These are phyloP conservation scores for Pogonophryne albipinna DNA, from an alignment of 2,797 vertebrate genomes.

Conservation along the genomic window DNA sequence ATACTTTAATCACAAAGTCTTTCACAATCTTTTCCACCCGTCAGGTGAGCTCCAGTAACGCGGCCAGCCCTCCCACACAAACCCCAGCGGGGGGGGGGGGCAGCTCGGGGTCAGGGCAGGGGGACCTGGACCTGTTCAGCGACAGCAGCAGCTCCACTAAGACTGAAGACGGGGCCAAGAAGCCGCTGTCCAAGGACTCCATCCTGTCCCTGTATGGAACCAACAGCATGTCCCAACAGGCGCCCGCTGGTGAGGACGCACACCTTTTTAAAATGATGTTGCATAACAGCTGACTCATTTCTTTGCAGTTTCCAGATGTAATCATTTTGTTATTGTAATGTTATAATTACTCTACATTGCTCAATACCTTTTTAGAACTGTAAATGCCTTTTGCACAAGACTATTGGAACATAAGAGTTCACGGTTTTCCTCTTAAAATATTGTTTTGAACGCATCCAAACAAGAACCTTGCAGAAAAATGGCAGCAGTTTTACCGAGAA, in stretches of 20 bases:
- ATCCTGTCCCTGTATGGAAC: slow-evolving; percentile 97
- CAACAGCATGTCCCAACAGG: slow-evolving; percentile 90
- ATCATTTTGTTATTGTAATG: neutral
- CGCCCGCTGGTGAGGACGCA: slow-evolving; percentile 85
- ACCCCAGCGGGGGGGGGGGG: slow-evolving; percentile 76
- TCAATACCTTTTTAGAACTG: neutral
- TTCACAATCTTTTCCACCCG: neutral
- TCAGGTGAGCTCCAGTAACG: slow-evolving; percentile 88
- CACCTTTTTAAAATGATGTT: neutral
- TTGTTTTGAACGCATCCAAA: neutral
- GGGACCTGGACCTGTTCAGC: slow-evolving; percentile 94
- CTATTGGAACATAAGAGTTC: neutral
- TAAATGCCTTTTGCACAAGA: neutral
- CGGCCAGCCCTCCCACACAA: slow-evolving; percentile 78
- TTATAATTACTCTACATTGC: neutral
- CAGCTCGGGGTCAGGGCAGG: slow-evolving; percentile 82
- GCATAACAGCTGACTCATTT: neutral
- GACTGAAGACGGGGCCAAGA: slow-evolving; percentile 92
- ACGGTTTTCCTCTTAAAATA: neutral
- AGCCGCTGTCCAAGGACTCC: slow-evolving; percentile 98
- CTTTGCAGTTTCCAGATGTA: neutral
- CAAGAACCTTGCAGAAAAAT: neutral
- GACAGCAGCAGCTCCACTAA: slow-evolving; percentile 89
- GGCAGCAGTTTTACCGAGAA: too few relatives aligned
- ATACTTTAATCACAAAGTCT: too few relatives aligned